Evolutionary conservation across 2,888 invertebrate genomes (phyloP), one percentile per base, ranked within the genome.

Genomic region (Orgyia antiqua): DNA sequence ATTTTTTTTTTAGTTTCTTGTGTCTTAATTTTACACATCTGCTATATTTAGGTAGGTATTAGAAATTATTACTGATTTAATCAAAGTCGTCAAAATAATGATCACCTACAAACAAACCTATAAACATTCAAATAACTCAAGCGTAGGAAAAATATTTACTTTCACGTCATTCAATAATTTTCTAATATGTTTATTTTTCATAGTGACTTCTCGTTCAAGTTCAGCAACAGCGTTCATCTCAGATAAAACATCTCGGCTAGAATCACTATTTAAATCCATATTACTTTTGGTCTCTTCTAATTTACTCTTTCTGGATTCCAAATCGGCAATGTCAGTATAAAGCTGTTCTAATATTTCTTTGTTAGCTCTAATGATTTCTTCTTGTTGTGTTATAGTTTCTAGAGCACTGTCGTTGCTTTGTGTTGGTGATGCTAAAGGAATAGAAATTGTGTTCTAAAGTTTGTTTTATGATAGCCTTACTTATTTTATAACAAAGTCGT

Each of bases 141-240:
- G n/a, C n/a, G n/a, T n/a, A n/a, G n/a, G n/a, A n/a, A n/a, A n/a
- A n/a, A n/a, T n/a, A n/a, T 43, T 58, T 73, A 93, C 94, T 79
- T 94, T 94, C 10, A 94, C 89, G 64, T 95, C 94, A 24, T 82
- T 77, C 7, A 95, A 75, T 10, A 95, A 71, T 59, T 92, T 91
- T 38, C 92, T 90, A 12, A 95, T 93, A 58, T 95, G 94, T 51
- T 89, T 90, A 65, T 94, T 94, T 68, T 93, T 94, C 44, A 88
- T 88, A 15, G 88, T 79, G 1, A 91, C 58, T 37, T 88, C 80
- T 45, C 89, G 88, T 58, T 84, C 79, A n/a, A 87, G 68, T 43
- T 83, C 72, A 13, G 68, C 70, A 2, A 79, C 53, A 15, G 73
- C 71, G 47, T 83, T 74, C 45, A 84, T 63, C 64, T 87, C 83